Base-by-base conservation (phyloP, 2,888 invertebrate genomes). In the Coelinius sp. region DNA sequence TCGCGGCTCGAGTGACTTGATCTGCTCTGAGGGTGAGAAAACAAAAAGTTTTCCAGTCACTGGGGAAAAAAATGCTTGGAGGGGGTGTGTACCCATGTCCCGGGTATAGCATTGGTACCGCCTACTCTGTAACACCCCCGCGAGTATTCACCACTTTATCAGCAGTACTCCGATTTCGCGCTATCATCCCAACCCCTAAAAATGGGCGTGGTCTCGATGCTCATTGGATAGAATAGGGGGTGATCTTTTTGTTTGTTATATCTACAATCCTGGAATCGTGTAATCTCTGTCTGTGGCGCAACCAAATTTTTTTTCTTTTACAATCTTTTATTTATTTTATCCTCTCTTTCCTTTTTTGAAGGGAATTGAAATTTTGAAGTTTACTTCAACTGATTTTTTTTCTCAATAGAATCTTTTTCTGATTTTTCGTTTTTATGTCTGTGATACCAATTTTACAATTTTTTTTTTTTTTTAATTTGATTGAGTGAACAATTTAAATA, bases 61-160 rank as follows among this genome's bases (percentile, higher is more conserved):
- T 67, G 59, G 62, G 62, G 49, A 72, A 63, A 49, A 56, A 72
- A 63, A 49, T 53, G 59, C 65, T 67, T n/a, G n/a, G n/a, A 76
- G 73, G 81, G 83, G 84, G 82, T 80, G 82, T 81, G 79, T 68
- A 67, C 46, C 24, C 46, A 24, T 46, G 38, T 75, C 80, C 77
- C 76, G 72, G 75, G 66, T 35, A 35, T 24, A 14, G 17, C 20
- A 77, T 77, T 68, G 84, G 82, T 67, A 79, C 82, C 85, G 85
- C 85, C 85, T 83, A 80, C 79, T 73, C 71, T 66, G 78, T 78
- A 77, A 78, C 81, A 79, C 80, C 78, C 81, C 80, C 79, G 79
- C 80, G 80, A 56, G 53, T 7, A 35, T 53, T 68, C 38, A 44
- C 68, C 25, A 12, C 53, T 68, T 70, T 41, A 73, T 62, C 67